Base-by-base conservation (phyloP, 2,888 invertebrate species). In the Gnatocerus cornutus region DNA sequence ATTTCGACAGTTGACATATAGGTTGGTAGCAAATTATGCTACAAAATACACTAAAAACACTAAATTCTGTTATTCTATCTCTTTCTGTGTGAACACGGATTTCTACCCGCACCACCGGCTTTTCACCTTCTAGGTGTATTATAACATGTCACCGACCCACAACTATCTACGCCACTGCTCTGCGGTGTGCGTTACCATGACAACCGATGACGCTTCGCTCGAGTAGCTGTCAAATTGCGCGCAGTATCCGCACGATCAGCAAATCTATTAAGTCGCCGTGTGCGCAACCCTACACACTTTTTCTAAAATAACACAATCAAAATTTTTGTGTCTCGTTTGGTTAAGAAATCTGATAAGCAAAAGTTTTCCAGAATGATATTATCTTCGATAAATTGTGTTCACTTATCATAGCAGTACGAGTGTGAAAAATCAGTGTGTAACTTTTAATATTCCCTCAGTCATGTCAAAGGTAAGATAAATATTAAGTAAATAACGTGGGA, bases 221-320 rank as follows among this genome's bases (percentile, higher is more conserved):
- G 10, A 21, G 9, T 41, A 45, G 21, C 48, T 65, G 65, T 65
- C 65, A 65, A 56, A 65, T 56, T 65, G 41, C 65, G 65, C 65
- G 29, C 65, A 65, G 65, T 65, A 63, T 52, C 45, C 63, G 52
- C 52, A 53, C 16, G 29, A 48, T 27, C 56, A 56, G 43, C 66
- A 72, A 69, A 68, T 69, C 69, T 61, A 72, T 55, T 64, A 67
- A 70, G 64, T 67, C 61, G 64, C 66, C 48, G 33, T 55, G 72
- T 68, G 72, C 72, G 72, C 72, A 72, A 64, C 69, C 71, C 71
- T 63, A 66, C 62, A 56, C 37, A 59, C 14, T 50, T 55, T 65
- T 56, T 56, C 56, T 10, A 29, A 53, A 64, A 53, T 55, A 53
- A 53, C 14, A 55, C n/a, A 13, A 7, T 14, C 45, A 46, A 65